Percentiles rank a stretch among this genome's conserved stretches.
These are phyloP conservation scores for Anas capensis DNA, from an alignment of 2,797 vertebrate species.

Conservation along the genomic window DNA sequence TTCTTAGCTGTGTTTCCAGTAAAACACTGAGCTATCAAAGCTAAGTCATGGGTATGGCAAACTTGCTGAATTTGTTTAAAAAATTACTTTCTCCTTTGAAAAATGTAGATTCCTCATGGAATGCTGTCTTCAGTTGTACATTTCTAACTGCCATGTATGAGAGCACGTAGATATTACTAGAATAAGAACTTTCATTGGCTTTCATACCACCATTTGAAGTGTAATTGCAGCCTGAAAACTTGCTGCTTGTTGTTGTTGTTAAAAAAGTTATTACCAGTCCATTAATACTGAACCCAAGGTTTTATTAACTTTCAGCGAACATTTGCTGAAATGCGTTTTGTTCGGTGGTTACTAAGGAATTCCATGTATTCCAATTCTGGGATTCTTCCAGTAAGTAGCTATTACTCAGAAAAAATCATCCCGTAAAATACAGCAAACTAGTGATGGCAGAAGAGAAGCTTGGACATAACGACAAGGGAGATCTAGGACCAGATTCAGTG, in stretches of 20 bases:
- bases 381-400: neutral
- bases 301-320: neutral
- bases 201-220: neutral
- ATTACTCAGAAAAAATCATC: neutral
- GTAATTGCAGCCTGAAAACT: neutral
- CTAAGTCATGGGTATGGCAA: neutral
- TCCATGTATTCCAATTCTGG: neutral
- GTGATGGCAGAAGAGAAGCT: neutral
- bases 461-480: neutral
- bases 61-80: neutral
- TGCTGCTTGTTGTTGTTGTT: neutral
- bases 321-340: neutral
- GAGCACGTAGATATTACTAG: neutral
- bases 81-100: neutral
- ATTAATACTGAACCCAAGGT: neutral
- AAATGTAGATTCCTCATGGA: neutral
- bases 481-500: neutral
- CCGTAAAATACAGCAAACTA: neutral
- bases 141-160: neutral
- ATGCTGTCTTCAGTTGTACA: neutral
- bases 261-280: neutral
- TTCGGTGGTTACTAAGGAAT: neutral
- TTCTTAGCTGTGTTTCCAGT: neutral
- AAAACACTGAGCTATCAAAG: constrained; percentile 24
- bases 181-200: neutral